Conservation (phyloP, 2,797 vertebrate genomes). For the Galago senegalensis region DNA sequence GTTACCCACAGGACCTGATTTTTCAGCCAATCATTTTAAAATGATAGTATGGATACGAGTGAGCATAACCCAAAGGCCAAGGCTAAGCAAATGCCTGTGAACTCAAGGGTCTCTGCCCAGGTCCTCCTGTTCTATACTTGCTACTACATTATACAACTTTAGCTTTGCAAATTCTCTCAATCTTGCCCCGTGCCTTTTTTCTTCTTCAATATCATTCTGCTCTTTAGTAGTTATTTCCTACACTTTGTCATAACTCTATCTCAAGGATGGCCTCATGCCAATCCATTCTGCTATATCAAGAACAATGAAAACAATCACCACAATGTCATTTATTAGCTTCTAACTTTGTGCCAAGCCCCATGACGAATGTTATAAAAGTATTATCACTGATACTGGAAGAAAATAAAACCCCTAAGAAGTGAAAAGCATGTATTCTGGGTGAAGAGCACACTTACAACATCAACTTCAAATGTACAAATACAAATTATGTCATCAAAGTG, state of each 20-base stretch:
- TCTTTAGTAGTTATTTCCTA: not conserved
- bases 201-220: not conserved
- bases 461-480: no score
- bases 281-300: not conserved
- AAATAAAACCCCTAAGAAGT: no score
- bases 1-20: not conserved
- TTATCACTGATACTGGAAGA: not conserved
- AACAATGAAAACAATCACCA: not conserved
- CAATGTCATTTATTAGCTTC: not conserved
- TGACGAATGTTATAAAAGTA: not conserved
- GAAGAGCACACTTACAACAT: no score
- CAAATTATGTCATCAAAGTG: no score
- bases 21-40: not conserved
- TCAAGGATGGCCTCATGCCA: not conserved
- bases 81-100: not conserved
- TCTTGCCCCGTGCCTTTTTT: not conserved
- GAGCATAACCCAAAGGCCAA: not conserved
- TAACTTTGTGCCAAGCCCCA: not conserved
- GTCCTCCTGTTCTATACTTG: not conserved
- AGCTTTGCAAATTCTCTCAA: not conserved
- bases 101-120: not conserved
- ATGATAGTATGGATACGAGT: not conserved
- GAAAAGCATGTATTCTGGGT: no score
- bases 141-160: not conserved
- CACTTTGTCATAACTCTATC: not conserved